Conservation (phyloP, 2,113 vertebrate species). For the Alces alces region DNA sequence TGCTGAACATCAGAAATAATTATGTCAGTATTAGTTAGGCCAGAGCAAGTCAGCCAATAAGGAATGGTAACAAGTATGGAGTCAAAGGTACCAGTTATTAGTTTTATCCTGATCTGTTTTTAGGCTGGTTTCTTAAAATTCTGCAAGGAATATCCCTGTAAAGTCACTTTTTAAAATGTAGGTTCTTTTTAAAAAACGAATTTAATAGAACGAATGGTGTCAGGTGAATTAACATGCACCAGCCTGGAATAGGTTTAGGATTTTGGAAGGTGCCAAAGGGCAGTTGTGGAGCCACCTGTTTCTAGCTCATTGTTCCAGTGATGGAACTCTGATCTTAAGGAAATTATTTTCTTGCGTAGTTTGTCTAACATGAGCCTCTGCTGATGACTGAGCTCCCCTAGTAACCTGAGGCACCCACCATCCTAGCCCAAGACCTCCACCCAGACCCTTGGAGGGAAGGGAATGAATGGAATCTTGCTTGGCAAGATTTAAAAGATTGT, state of each 20-base stretch:
- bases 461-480: background rate
- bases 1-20: conserved; percentile 1
- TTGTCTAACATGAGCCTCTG: background rate
- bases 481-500: background rate
- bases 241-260: background rate
- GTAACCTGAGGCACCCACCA: background rate
- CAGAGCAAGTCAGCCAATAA: background rate
- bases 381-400: background rate
- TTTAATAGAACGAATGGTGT: background rate
- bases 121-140: background rate
- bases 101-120: background rate
- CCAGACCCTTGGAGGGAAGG: background rate
- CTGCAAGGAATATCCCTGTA: background rate
- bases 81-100: background rate
- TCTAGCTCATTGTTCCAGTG: background rate
- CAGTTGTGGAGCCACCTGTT: background rate
- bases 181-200: background rate
- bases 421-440: background rate
- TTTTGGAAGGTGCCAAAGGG: background rate
- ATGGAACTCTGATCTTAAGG: background rate
- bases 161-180: background rate
- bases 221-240: background rate
- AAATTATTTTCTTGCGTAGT: background rate
- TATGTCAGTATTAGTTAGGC: background rate
- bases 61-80: background rate